Conservation (phyloP, 2,888 invertebrate genomes). For the Ceraclea dissimilis region DNA sequence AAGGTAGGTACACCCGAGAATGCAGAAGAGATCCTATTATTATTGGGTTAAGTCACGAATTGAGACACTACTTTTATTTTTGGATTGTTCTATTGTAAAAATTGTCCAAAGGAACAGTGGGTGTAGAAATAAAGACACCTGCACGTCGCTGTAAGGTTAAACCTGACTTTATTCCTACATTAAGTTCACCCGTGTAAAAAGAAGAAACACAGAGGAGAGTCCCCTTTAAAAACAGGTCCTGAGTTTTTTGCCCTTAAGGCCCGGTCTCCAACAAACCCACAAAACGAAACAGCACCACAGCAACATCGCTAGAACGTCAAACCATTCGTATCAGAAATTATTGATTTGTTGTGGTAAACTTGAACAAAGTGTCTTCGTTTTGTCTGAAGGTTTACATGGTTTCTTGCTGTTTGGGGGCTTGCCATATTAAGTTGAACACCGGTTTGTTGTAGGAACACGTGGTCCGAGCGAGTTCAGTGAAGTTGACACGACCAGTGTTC, state of each 20-base stretch:
- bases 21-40: too few species aligned
- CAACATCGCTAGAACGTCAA: background rate
- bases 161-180: constrained; percentile 11
- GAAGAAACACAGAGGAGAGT: constrained; percentile 11
- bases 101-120: too few species aligned
- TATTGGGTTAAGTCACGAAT: too few species aligned
- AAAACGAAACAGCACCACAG: background rate
- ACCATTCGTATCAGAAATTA: background rate
- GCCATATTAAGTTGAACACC: constrained; percentile 13
- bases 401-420: background rate
- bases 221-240: constrained; percentile 25
- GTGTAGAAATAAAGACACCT: too few species aligned
- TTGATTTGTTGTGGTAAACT: background rate
- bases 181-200: constrained; percentile 8
- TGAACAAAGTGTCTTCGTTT: background rate
- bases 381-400: constrained; percentile 8
- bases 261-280: constrained; percentile 4
- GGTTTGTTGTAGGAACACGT: constrained; percentile 12
- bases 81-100: too few species aligned
- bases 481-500: constrained; percentile 11
- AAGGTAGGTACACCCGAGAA: too few species aligned
- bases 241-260: constrained; percentile 24
- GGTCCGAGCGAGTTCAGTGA: constrained; percentile 5
- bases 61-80: too few species aligned
- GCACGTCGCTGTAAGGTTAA: constrained; percentile 7